Base-by-base conservation (phyloP, 2,888 invertebrate genomes). In the Ichneumoninae sp. region DNA sequence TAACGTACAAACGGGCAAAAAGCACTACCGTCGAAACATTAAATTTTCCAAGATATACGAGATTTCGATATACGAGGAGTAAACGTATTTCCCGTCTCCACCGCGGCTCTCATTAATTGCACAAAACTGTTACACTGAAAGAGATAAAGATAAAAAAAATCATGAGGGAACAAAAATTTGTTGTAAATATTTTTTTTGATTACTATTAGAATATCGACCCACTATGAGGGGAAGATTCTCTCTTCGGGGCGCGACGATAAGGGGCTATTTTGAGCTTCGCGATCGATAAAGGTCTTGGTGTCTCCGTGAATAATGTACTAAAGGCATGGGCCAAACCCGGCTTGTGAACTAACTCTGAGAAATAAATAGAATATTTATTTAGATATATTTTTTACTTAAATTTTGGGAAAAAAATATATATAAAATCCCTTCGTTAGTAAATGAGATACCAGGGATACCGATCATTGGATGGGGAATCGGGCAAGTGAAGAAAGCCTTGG, bases 1-100 rank as follows among this genome's bases (percentile, higher is more conserved):
- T 68, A 19, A 50, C 40, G 30, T 36, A 47, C 47, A 54, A 44
- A 36, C 33, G 50, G 66, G 26, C 19, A 40, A 66, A 57, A 33
- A 13, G 16, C 44, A 40, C 30, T 7, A 78, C 54, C 2, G 26
- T 52, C 30, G 16, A 54, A 40, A 77, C n/a, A 68, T 36, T 22
- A 16, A 16, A 19, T 66, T 50, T 66, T 19, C 19, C 19, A 33
- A 26, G 1, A 52, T 75, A 40, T 3, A 40, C 2, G 40, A 40
- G 40, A 66, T 66, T 57, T 54, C 3, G 19, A 54, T 54, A 8
- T 10, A 10, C 54, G 22, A 54, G 40, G 13, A 54, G 22, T 22
- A 54, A 54, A 22, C 19, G 19, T 54, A 22, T 54, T 54, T 22
- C 10, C 22, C 22, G 22, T 22, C 40, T 3, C 10, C 19, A 22